Conservation (phyloP, 2,888 invertebrate species). For the Drosophila mayaguana region DNA sequence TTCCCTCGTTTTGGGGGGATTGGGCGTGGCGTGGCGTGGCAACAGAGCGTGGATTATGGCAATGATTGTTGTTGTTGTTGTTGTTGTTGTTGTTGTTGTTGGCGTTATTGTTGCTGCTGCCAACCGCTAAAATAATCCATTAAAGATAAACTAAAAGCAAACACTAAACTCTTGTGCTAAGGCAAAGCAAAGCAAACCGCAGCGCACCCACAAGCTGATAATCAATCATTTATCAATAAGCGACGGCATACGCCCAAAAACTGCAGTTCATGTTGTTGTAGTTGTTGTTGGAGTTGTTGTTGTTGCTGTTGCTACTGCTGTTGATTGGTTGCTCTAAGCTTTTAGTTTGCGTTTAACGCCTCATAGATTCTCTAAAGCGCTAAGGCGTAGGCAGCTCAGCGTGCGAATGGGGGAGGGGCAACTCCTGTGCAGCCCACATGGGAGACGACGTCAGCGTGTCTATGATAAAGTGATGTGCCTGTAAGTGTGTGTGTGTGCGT, state of each 20-base stretch:
- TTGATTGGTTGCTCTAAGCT: slow-evolving; percentile 66
- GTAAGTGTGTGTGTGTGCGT: background rate
- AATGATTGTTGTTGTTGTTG: slow-evolving; percentile 46
- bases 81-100: slow-evolving; percentile 10
- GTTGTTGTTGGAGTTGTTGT: slow-evolving; percentile 2
- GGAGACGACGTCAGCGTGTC: slow-evolving; percentile 51
- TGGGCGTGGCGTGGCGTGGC: slow-evolving; percentile 31
- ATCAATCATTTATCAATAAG: slow-evolving; percentile 79
- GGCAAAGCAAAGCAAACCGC: slow-evolving; percentile 69
- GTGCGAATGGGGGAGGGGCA: background rate
- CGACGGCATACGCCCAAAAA: slow-evolving; percentile 70
- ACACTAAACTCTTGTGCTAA: slow-evolving; percentile 76
- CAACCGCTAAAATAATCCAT: slow-evolving; percentile 78
- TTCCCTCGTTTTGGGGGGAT: background rate
- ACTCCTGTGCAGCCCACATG: slow-evolving; percentile 42
- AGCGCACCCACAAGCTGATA: slow-evolving; percentile 71
- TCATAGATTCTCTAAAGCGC: slow-evolving; percentile 72
- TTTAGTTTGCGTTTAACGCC: slow-evolving; percentile 81
- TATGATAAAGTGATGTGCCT: slow-evolving; percentile 62
- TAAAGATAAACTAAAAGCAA: slow-evolving; percentile 79
- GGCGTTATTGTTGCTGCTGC: slow-evolving; percentile 30
- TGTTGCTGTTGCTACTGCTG: slow-evolving; percentile 35
- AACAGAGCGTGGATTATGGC: slow-evolving; percentile 62
- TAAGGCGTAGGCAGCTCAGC: slow-evolving; percentile 26
- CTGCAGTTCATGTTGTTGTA: slow-evolving; percentile 42